Percentiles rank a stretch among this genome's conserved stretches.
These are phyloP conservation scores for Clinocottus analis DNA, from an alignment of 2,113 vertebrate genomes.

Conservation along the genomic window DNA sequence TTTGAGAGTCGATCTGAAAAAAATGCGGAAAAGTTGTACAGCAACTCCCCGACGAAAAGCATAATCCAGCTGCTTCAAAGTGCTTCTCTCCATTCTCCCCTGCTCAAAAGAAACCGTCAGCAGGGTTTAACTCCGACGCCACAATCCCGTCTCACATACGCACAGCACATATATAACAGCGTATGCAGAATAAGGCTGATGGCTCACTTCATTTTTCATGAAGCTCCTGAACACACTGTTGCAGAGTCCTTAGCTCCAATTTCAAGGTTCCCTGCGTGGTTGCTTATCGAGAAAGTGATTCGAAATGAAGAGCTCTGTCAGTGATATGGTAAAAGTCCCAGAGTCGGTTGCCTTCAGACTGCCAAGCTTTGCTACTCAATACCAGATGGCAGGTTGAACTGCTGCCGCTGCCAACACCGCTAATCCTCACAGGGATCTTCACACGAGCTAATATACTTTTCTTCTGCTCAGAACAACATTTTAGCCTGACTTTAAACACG, in stretches of 20 bases:
- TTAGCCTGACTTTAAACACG: slow-evolving; percentile 23
- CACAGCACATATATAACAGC: slow-evolving; percentile 21
- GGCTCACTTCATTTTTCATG: slow-evolving; percentile 58
- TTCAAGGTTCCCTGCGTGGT: slow-evolving; percentile 66
- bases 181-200: slow-evolving; percentile 53
- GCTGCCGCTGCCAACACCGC: slow-evolving; percentile 53
- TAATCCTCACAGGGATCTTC: slow-evolving; percentile 64
- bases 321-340: slow-evolving; percentile 58
- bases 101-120: slow-evolving; percentile 62
- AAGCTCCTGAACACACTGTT: slow-evolving; percentile 47
- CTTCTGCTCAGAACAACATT: slow-evolving; percentile 39
- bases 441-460: slow-evolving; percentile 50
- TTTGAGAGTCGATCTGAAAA: slow-evolving; percentile 28
- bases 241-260: slow-evolving; percentile 64
- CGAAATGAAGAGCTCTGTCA: slow-evolving; percentile 70
- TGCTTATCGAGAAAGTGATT: slow-evolving; percentile 69
- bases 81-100: slow-evolving; percentile 36
- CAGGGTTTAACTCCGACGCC: slow-evolving; percentile 55
- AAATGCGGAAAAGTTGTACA: slow-evolving; percentile 41
- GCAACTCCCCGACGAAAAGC: slow-evolving; percentile 36
- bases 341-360: slow-evolving; percentile 56
- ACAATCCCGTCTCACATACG: slow-evolving; percentile 34
- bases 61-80: slow-evolving; percentile 63
- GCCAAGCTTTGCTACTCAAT: slow-evolving; percentile 58
- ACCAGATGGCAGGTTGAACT: slow-evolving; percentile 61